phyloP scores from a whole-genome alignment of 2,113 vertebrate species.

The Zonotrichia leucophrys region DNA sequence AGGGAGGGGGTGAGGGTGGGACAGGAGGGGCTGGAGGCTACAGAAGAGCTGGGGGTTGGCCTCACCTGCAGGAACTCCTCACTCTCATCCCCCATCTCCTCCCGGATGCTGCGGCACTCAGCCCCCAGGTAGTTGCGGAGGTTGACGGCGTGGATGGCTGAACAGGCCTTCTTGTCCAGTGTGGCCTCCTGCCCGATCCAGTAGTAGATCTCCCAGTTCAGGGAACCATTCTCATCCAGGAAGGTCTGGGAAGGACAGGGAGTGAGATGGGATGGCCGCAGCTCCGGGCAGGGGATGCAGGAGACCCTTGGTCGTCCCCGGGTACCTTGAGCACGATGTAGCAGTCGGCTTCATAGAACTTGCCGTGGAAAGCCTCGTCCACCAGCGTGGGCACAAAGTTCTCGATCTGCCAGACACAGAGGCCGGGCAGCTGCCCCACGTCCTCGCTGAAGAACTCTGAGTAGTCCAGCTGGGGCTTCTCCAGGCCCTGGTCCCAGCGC shows the following conservation, averaged over 20 bases:
- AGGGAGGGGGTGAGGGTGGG: not conserved
- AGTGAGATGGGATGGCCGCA: not conserved
- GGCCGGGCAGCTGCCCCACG: slow-evolving; percentile 88
- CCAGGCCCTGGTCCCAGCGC: slow-evolving; percentile 94
- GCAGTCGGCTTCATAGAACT: slow-evolving; percentile 97
- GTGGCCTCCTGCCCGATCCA: slow-evolving; percentile 97
- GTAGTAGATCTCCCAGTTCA: slow-evolving; percentile 95
- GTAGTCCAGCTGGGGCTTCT: slow-evolving; percentile 93
- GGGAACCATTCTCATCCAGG: slow-evolving; percentile 87
- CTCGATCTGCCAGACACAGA: slow-evolving; percentile 94
- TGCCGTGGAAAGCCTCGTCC: slow-evolving; percentile 89
- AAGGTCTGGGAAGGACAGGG: slow-evolving; percentile 75
- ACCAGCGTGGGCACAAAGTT: slow-evolving; percentile 90
- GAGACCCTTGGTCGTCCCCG: accelerated
- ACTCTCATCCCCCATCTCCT: slow-evolving; percentile 98
- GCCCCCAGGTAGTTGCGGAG: slow-evolving; percentile 94
- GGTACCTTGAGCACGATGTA: slow-evolving; percentile 96
- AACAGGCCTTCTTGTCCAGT: slow-evolving; percentile 94
- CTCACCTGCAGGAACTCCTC: slow-evolving; percentile 91
- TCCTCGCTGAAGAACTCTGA: slow-evolving; percentile 95
- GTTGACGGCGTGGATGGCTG: slow-evolving; percentile 95
- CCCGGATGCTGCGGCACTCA: slow-evolving; percentile 87
- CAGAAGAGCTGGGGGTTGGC: accelerated
- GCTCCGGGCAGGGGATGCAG: accelerated
- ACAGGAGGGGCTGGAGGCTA: not conserved